These are phyloP conservation scores for Stegana nigrithorax DNA, from an alignment of 2,888 invertebrate species.

Conservation along the genomic window DNA sequence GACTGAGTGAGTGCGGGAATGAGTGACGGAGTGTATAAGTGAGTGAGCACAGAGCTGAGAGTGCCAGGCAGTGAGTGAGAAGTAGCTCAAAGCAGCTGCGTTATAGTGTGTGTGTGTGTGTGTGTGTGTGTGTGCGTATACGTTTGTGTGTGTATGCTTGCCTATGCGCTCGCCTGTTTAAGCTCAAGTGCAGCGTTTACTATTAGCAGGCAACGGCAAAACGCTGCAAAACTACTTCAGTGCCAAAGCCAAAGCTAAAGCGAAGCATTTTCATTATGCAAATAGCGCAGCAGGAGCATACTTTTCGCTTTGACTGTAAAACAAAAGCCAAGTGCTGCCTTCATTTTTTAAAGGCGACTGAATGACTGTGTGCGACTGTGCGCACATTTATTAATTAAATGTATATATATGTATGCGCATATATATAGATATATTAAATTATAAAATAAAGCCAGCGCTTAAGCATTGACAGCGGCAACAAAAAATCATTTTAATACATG, in stretches of 20 bases:
- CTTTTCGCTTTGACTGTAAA: not conserved
- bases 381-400: constrained; percentile 17
- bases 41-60: not conserved
- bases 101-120: not conserved
- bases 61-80: not conserved
- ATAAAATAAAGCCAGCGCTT: not conserved
- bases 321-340: constrained; percentile 1
- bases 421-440: too few species aligned
- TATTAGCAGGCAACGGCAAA: not conserved
- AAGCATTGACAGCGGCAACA: not conserved
- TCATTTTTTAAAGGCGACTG: not conserved
- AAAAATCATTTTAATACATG: not conserved
- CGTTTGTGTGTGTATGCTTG: not conserved
- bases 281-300: not conserved
- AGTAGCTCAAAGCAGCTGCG: too few species aligned
- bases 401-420: too few species aligned
- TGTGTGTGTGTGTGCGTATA: not conserved
- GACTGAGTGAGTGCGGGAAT: too few species aligned
- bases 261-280: constrained; percentile 17
- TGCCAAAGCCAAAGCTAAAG: not conserved
- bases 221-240: not conserved
- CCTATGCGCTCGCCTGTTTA: too few species aligned
- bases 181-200: not conserved
- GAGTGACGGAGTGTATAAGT: not conserved
- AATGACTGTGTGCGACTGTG: not conserved